Base-by-base conservation (phyloP, 2,113 vertebrate species). In the Rhynchopsitta pachyrhyncha region DNA sequence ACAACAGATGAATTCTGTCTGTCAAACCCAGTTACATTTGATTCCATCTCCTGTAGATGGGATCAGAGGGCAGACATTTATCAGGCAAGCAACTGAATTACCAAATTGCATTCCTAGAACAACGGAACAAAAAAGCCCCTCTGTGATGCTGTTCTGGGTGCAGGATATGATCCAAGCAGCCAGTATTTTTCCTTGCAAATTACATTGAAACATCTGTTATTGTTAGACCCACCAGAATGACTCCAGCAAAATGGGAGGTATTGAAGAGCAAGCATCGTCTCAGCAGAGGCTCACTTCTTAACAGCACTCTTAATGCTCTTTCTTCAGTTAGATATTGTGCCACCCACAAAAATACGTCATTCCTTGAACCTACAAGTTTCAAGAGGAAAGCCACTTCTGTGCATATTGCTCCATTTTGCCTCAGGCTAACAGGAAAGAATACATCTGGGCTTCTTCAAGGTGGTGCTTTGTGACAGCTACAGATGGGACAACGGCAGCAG, bases 41-140 rank as follows among this genome's bases (percentile, higher is more conserved):
- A 93, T 94, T 97, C 91, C 84, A 53, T 91, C 85, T 97, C 80
- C 92, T 71, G 69, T 87, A 95, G 78, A 86, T 85, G 88, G 74
- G 93, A 96, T 97, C 88, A 96, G 87, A 92, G 94, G 93, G 88
- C 94, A 95, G 96, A 77, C 47, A 89, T 97, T 94, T 93, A 96
- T 97, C 95, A 97, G 82, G 91, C 82, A 52, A 88, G 94, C 82
- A 94, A 89, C 24, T 41, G 82, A 93, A 94, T 95, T 94, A 94
- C 33, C 82, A 94, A 96, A 95, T 81, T 88, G 78, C 89, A 91
- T 92, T 96, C 80, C 67, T 87, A 73, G 79, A 96, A 82, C 82
- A 83, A 82, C 66, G 39, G 86, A 94, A 75, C 71, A 82, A 82
- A 96, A 73, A 90, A 62, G 10, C 27, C 41, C 50, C 49, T 83